Base-by-base conservation (phyloP, 53 echinoderm and acorn worm genomes). In the Zoroaster sp. region DNA sequence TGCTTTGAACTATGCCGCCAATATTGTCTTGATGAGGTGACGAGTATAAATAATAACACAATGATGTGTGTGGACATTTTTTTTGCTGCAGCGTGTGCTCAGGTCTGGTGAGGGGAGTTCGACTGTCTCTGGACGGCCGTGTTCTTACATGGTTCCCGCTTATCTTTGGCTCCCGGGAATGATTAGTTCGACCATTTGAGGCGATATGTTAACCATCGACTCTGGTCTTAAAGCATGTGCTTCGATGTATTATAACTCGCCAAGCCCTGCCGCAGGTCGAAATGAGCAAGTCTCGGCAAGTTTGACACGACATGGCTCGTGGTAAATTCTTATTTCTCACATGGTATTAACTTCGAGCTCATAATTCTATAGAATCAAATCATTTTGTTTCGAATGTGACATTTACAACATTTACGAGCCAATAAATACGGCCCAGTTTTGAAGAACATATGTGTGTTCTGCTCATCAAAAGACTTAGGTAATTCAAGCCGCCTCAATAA, bases 21-120 rank as follows among this genome's bases (percentile, higher is more conserved):
- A 81, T 81, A 81, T 20, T 46, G 39, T 54, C 54, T 78, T 39
- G 63, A 78, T 78, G 78, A 81, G 67, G 46, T 47, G 47, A 47
- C 51, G 31, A 45, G 49, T 81, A 81, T 67, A 81, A 81, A 81
- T 81, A 81, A 81, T 81, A 81, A 81, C 81, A 81, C 81, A 55
- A 76, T 51, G 76, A 76, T 76, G 23, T 76, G 34, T 32, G 47
- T 47, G 28, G 76, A 75, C 75, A 44, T 75, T 23, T 76, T 47
- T 45, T 12, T 47, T 41, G 76, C 18, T 69, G 63, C 21, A 25
- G 63, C 28, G 63, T 28, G 17, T 59, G 63, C 23, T 21, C 54
- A 59, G 63, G 23, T 59, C 9, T 21, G 23, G 25, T 21, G 2
- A 28, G 28, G 63, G 63, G 10, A 10, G 23, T 59, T 59, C 28